Evolutionary conservation across 2,113 vertebrate species (phyloP).

Genomic region (Myotis brandtii): DNA sequence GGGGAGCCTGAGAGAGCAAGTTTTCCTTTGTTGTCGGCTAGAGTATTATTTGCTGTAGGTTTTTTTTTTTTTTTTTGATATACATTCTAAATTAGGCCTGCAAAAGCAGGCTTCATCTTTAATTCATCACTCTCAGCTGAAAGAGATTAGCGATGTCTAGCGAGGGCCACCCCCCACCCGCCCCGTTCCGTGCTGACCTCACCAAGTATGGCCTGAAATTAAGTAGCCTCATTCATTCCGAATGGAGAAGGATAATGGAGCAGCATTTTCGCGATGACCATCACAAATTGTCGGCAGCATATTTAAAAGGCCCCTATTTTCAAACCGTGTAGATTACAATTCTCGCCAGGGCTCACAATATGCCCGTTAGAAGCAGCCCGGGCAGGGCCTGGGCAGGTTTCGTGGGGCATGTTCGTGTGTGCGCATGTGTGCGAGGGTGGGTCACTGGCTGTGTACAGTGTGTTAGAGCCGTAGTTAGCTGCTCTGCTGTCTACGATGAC

Average conservation of each 20-base stretch:
- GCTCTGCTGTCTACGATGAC: constrained; percentile 71
- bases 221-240: constrained; percentile 92
- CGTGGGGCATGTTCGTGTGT: constrained; percentile 58
- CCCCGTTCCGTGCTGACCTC: constrained; percentile 90
- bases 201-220: constrained; percentile 93
- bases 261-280: constrained; percentile 90
- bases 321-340: constrained; percentile 86
- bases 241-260: constrained; percentile 90
- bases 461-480: constrained; percentile 60
- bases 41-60: constrained; percentile 90
- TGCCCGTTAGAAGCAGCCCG: constrained; percentile 74
- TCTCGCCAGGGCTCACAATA: constrained; percentile 85
- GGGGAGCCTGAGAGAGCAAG: constrained; percentile 88
- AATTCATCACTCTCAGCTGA: constrained; percentile 92
- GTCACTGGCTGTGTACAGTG: neutral
- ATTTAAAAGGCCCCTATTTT: constrained; percentile 86
- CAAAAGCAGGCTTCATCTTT: constrained; percentile 91
- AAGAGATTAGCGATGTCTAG: constrained; percentile 92
- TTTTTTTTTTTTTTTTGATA: constrained; percentile 81
- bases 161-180: constrained; percentile 82
- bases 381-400: constrained; percentile 72
- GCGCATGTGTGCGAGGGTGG: neutral
- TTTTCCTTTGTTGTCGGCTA: constrained; percentile 89
- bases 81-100: constrained; percentile 91
- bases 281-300: constrained; percentile 88